A percentile compares a stretch with the other conserved stretches of the same genome.
Conservation (phyloP, 2,797 vertebrate species). For the Echeneis naucrates region DNA sequence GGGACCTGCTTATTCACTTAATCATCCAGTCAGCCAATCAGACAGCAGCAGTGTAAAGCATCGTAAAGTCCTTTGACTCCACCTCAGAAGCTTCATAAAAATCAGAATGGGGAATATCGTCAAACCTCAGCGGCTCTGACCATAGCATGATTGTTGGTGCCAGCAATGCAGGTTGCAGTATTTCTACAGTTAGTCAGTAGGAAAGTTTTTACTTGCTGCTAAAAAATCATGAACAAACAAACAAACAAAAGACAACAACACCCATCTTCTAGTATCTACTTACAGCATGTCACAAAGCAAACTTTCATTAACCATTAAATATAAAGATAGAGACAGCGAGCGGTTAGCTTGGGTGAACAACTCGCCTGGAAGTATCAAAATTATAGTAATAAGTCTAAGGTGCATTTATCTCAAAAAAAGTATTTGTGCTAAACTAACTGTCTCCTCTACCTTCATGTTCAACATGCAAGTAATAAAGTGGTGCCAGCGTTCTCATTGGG, state of each 20-base stretch:
- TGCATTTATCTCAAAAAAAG: background rate
- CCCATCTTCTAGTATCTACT: background rate
- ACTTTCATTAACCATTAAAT: too few relatives aligned
- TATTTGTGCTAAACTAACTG: background rate
- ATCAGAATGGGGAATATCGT: background rate
- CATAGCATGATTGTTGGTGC: background rate
- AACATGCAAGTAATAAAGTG: background rate
- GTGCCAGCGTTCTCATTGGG: background rate
- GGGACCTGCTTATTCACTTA: background rate
- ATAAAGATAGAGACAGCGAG: background rate
- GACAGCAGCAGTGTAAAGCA: background rate
- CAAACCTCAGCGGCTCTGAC: background rate
- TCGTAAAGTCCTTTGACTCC: too few relatives aligned
- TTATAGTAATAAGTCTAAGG: background rate
- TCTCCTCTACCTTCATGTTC: background rate
- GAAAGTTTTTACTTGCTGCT: too few relatives aligned
- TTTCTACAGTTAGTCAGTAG: too few relatives aligned
- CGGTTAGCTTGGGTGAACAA: background rate
- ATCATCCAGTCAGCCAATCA: too few relatives aligned
- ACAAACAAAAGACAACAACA: background rate
- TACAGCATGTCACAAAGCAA: too few relatives aligned
- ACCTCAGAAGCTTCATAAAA: too few relatives aligned
- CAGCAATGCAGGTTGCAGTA: too few relatives aligned
- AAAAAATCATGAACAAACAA: too few relatives aligned
- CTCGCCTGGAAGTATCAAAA: background rate